These are phyloP conservation scores for Stomorhina lunata DNA, from an alignment of 2,888 invertebrate genomes.

Conservation along the genomic window DNA sequence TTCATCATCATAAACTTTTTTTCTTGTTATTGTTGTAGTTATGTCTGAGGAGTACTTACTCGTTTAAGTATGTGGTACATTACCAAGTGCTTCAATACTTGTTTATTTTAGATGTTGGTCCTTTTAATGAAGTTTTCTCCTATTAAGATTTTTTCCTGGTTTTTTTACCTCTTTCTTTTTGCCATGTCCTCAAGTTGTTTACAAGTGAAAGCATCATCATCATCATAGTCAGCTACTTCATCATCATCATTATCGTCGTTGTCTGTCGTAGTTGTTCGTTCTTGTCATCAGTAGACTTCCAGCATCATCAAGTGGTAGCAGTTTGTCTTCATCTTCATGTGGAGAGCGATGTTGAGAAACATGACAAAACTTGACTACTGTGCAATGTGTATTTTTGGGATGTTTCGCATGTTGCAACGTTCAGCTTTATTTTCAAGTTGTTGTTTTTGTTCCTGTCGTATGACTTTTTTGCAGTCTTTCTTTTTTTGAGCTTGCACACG, in stretches of 20 bases:
- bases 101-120: conserved; percentile 16
- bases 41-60: neutral
- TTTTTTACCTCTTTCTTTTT: neutral
- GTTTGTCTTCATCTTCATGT: conserved; percentile 63
- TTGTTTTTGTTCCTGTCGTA: conserved; percentile 2
- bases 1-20: neutral
- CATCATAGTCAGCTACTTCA: neutral
- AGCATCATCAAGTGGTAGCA: conserved; percentile 59
- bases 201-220: conserved; percentile 60
- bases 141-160: neutral
- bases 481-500: conserved; percentile 42
- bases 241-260: neutral
- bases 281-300: conserved; percentile 39
- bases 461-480: conserved; percentile 10
- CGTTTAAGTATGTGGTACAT: neutral
- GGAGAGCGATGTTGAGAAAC: conserved; percentile 56
- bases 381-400: conserved; percentile 59
- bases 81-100: neutral
- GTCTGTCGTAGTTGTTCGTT: neutral
- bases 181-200: neutral
- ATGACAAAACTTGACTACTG: conserved; percentile 66
- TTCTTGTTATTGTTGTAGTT: neutral
- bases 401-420: conserved; percentile 60
- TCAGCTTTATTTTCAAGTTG: conserved; percentile 45
- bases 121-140: conserved; percentile 46